Conservation (phyloP, 2,888 invertebrate species). For the Dasypolia templi region DNA sequence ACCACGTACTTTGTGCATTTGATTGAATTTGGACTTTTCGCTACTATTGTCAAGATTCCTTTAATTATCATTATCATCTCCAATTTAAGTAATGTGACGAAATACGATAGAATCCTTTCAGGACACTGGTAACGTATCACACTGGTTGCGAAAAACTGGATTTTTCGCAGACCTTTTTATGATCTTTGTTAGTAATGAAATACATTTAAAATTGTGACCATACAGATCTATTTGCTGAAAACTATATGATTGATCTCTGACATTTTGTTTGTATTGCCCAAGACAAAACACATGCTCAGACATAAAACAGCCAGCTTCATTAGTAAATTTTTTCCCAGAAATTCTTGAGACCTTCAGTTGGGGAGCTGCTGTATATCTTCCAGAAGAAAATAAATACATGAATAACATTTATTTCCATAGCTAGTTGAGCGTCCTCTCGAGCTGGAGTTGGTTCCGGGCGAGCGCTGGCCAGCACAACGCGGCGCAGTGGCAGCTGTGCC, state of each 20-base stretch:
- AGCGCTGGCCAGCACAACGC: slow-evolving; percentile 94
- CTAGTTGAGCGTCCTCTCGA: slow-evolving; percentile 95
- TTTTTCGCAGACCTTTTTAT: not conserved
- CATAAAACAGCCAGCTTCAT: not conserved
- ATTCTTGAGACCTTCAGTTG: not conserved
- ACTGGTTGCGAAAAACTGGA: not conserved
- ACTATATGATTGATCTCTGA: not conserved
- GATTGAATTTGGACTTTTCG: not conserved
- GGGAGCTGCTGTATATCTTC: not conserved
- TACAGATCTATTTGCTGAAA: not conserved
- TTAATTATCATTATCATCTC: too few relatives aligned
- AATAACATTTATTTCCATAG: slow-evolving; percentile 70
- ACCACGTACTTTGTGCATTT: too few relatives aligned
- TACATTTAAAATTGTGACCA: not conserved
- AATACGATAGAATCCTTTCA: not conserved
- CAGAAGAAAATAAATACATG: not conserved
- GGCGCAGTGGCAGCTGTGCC: slow-evolving; percentile 83
- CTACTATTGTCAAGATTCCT: not conserved
- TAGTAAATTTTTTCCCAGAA: not conserved
- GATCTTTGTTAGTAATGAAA: not conserved
- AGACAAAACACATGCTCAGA: slow-evolving; percentile 7
- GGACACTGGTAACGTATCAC: not conserved
- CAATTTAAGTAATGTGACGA: not conserved
- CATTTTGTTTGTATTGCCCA: not conserved
- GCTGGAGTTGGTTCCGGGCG: slow-evolving; percentile 94